These are phyloP conservation scores for Atta texana DNA, from an alignment of 1,140 invertebrate genomes.

Conservation along the genomic window DNA sequence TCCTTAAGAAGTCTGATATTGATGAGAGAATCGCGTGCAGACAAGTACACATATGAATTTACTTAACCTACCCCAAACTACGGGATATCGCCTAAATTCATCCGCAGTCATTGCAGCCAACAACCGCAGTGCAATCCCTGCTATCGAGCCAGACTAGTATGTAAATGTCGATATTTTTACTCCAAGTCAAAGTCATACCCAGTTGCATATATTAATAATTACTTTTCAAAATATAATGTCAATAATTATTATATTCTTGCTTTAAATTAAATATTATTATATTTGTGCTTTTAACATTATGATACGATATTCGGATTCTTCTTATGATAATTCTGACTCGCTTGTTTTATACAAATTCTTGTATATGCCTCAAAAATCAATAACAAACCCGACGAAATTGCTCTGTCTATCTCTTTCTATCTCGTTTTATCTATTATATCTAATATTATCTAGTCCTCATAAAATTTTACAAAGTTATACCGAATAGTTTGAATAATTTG, in stretches of 20 bases:
- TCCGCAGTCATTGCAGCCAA: constrained; percentile 64
- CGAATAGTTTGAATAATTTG: background rate
- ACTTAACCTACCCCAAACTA: constrained; percentile 70
- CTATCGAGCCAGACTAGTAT: constrained; percentile 27
- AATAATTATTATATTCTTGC: background rate
- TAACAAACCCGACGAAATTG: background rate
- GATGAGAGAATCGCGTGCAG: constrained; percentile 68
- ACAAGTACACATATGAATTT: background rate
- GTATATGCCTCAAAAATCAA: background rate
- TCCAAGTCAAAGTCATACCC: background rate
- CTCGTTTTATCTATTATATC: background rate
- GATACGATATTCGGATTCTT: background rate
- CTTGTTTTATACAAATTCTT: background rate
- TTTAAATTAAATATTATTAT: background rate
- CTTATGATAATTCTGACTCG: background rate
- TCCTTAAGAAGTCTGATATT: constrained; percentile 5
- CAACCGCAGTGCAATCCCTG: constrained; percentile 64
- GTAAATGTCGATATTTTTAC: background rate
- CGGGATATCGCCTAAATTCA: constrained; percentile 66
- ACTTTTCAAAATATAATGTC: background rate
- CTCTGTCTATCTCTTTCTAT: background rate
- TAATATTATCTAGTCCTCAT: background rate
- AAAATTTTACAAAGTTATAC: constrained; percentile 28
- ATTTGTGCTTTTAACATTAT: no score
- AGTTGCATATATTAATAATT: constrained; percentile 4